phyloP scores from a whole-genome alignment of 1,140 invertebrate genomes.

The Lasaia peninsularis region DNA sequence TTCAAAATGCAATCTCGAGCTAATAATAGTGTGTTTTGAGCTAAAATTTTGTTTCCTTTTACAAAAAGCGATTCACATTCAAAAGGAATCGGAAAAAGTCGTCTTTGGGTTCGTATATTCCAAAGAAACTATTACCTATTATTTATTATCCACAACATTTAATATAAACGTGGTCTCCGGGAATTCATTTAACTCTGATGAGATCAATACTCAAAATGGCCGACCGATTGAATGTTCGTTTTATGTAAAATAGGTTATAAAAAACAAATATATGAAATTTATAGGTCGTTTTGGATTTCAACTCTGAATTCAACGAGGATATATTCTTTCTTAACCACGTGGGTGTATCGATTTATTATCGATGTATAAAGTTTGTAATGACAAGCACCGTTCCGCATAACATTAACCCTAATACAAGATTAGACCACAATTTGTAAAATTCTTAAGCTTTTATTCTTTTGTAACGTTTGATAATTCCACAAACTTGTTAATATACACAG shows the following conservation, averaged over 20 bases:
- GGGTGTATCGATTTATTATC: slow-evolving; percentile 5
- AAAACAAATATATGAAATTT: slow-evolving; percentile 1
- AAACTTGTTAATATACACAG: background rate
- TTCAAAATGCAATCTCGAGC: too few species aligned
- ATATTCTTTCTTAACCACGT: slow-evolving; percentile 7
- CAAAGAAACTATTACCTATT: too few species aligned
- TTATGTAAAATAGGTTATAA: background rate
- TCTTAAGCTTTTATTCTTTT: background rate
- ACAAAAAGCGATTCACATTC: too few species aligned
- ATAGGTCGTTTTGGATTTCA: slow-evolving; percentile 5
- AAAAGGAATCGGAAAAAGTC: too few species aligned
- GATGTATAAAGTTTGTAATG: slow-evolving; percentile 5
- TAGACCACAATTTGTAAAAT: slow-evolving; percentile 1
- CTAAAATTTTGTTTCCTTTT: too few species aligned
- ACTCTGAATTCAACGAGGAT: background rate
- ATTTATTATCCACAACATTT: too few species aligned
- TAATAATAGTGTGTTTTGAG: too few species aligned
- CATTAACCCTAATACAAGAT: slow-evolving; percentile 3
- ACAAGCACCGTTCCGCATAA: slow-evolving; percentile 6
- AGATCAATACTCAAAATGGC: background rate
- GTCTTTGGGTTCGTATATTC: too few species aligned
- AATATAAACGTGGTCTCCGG: too few species aligned
- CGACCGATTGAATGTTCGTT: background rate
- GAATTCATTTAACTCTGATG: background rate
- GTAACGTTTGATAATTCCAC: background rate